Evolutionary conservation across 2,797 vertebrate genomes (phyloP), one percentile per base, ranked within the genome.

Genomic region (Pelodytes ibericus): DNA sequence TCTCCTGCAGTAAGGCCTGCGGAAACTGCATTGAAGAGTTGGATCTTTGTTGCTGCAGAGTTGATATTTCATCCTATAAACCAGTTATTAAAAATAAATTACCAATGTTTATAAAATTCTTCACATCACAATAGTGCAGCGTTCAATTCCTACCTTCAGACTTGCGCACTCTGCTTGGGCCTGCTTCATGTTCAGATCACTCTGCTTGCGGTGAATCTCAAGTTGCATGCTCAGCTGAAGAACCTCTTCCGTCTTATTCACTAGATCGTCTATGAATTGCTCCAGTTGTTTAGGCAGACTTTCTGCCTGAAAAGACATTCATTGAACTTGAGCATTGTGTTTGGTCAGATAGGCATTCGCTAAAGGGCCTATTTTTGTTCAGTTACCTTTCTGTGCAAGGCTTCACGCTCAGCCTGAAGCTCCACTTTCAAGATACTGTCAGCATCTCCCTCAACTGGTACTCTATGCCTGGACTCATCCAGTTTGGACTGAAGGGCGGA

Each of bases 401-500:
- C 87, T 56, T 91, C 89, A 80, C 92, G 91, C 57, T 89, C 86
- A 0, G 82, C 80, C 69, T 95, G 90, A 1, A 94, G 79, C 30
- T 92, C 91, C 56, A 92, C 90, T 68, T 88, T 88, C 3, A 93
- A 81, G 30, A 70, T 81, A 0, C 88, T 84, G 76, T 94, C 91
- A 18, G 44, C 64, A 0, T 16, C 44, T 60, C 83, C 75, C 7
- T 90, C 88, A 0, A 65, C 22, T 3, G 90, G 89, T 63, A 93
- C 83, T 57, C 89, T 89, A 80, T 95, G 91, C 53, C 86, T 90
- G 0, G 89, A 90, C 85, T 96, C 95, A 75, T 95, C 94, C 62
- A 94, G 71, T 70, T 93, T 94, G 10, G 95, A 94, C 82, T 95
- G 95, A 27, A 96, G 85, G 2, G 93, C 89, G 2, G 97, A 96